These are phyloP conservation scores for Cryptoprocta ferox DNA, from an alignment of 2,797 vertebrate species.

Conservation along the genomic window DNA sequence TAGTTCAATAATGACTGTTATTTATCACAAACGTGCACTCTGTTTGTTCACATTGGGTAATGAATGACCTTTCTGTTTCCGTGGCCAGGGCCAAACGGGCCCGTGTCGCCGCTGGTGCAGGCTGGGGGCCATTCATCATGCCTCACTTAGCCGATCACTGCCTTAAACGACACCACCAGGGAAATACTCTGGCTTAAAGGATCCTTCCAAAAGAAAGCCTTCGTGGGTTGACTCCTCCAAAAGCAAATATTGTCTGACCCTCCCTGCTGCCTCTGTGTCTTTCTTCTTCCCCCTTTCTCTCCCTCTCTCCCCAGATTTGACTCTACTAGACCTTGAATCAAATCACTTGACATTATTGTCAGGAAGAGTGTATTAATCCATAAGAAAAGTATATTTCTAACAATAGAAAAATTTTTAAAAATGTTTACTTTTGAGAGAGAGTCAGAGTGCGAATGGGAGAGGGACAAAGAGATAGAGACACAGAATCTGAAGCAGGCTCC, in stretches of 20 bases:
- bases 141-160: conserved; percentile 87
- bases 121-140: conserved; percentile 87
- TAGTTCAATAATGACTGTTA: conserved; percentile 87
- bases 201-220: conserved; percentile 70
- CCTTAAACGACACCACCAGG: conserved; percentile 76
- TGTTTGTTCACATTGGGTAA: conserved; percentile 88
- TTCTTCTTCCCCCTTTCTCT: background rate
- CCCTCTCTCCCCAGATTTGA: conserved; percentile 58
- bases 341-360: conserved; percentile 73
- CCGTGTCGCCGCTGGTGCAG: conserved; percentile 80
- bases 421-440: too few relatives aligned
- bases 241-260: conserved; percentile 56
- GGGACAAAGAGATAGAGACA: too few relatives aligned
- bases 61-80: conserved; percentile 91
- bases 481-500: too few relatives aligned
- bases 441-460: too few relatives aligned
- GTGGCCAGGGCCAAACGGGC: conserved; percentile 82
- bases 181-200: conserved; percentile 64
- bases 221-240: conserved; percentile 73
- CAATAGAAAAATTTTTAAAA: too few relatives aligned
- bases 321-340: conserved; percentile 72
- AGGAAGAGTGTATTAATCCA: conserved; percentile 65
- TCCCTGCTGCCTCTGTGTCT: background rate
- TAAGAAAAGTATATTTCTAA: background rate
- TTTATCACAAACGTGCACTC: conserved; percentile 88